A percentile compares a stretch with the other conserved stretches of the same genome.
These are phyloP conservation scores for Microtus oregoni DNA, from an alignment of 2,113 vertebrate genomes.

Conservation along the genomic window DNA sequence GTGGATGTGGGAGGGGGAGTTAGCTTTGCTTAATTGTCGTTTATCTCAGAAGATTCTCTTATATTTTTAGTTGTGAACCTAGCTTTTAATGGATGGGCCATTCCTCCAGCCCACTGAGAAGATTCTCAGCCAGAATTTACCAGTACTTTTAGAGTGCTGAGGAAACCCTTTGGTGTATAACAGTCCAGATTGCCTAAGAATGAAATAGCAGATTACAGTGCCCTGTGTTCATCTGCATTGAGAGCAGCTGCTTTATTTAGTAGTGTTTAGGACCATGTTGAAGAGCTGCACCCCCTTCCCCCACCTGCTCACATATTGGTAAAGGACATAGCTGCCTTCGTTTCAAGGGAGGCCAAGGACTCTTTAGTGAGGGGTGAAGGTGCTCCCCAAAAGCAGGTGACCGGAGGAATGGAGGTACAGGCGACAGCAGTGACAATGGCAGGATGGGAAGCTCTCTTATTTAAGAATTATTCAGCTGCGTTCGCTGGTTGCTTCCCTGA, in stretches of 20 bases:
- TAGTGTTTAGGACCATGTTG: not conserved
- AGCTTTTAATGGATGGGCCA: too few relatives aligned
- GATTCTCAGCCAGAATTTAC: not conserved
- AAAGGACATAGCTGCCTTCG: not conserved
- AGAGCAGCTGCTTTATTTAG: not conserved
- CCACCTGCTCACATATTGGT: not conserved
- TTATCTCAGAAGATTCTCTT: constrained; percentile 36
- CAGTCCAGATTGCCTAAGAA: not conserved
- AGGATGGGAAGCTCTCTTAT: not conserved
- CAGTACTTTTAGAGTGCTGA: not conserved
- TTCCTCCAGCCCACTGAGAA: not conserved
- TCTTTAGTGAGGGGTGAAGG: not conserved
- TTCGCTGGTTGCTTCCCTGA: not conserved
- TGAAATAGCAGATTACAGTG: not conserved
- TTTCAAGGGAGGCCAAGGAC: not conserved
- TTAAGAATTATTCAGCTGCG: not conserved
- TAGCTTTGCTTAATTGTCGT: not conserved
- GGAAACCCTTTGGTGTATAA: not conserved
- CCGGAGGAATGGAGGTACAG: not conserved
- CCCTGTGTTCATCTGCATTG: not conserved
- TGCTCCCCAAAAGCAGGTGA: not conserved
- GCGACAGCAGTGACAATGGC: not conserved
- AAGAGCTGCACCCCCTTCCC: not conserved
- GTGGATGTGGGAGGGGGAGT: not conserved
- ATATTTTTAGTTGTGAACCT: too few relatives aligned